These are phyloP conservation scores for Troglohyphantes excavatus DNA, from an alignment of 2,888 invertebrate genomes.

Conservation along the genomic window DNA sequence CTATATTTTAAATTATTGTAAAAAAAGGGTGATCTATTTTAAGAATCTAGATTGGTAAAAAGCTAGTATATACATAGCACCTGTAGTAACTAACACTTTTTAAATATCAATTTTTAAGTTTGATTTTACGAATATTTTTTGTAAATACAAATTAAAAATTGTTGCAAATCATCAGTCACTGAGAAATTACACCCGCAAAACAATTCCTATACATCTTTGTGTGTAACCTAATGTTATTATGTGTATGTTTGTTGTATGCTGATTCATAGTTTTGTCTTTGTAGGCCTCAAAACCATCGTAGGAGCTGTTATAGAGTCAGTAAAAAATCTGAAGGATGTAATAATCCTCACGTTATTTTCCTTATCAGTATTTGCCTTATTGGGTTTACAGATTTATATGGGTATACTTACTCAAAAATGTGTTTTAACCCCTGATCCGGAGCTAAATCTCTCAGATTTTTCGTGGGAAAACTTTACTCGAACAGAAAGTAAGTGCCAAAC, in stretches of 20 bases:
- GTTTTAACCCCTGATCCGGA: slow-evolving; percentile 83
- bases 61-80: too few species aligned
- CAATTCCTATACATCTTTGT: neutral
- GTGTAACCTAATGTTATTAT: neutral
- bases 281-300: slow-evolving; percentile 99
- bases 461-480: slow-evolving; percentile 54
- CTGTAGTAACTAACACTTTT: too few species aligned
- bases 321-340: slow-evolving; percentile 99
- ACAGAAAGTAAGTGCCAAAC: slow-evolving; percentile 34
- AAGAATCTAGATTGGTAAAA: too few species aligned
- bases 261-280: slow-evolving; percentile 12
- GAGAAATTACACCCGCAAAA: neutral
- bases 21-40: too few species aligned
- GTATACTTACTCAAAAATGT: slow-evolving; percentile 97
- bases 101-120: too few species aligned
- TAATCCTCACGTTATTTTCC: slow-evolving; percentile 99
- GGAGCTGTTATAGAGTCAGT: slow-evolving; percentile 99
- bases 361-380: slow-evolving; percentile 99
- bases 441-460: slow-evolving; percentile 47
- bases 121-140: too few species aligned
- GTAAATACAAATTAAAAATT: too few species aligned
- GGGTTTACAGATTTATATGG: slow-evolving; percentile 99
- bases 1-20: too few species aligned
- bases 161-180: neutral
- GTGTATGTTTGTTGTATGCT: neutral